Base-by-base conservation (phyloP, 2,888 invertebrate genomes). In the Chymomyza procnemis region DNA sequence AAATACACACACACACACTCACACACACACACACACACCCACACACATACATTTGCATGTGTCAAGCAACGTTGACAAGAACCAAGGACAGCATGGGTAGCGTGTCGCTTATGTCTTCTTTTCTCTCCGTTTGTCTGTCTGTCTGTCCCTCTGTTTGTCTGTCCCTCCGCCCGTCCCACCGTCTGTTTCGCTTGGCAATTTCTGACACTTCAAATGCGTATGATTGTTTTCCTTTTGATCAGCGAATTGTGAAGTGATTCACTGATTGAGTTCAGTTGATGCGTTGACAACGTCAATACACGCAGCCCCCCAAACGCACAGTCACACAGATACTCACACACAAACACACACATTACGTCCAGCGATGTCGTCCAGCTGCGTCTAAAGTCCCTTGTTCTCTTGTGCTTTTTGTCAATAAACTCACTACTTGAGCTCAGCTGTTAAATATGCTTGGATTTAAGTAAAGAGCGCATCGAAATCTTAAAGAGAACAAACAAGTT, bases 171-270 rank as follows among this genome's bases (percentile, higher is more conserved):
- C 6, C 66, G 52, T 47, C 47, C 9, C 12, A 22, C 22, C 3
- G 22, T 41, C 34, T 41, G 12, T 41, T 41, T 41, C 34, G 34
- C 34, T 77, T 76, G 77, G 74, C 86, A 79, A 85, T 87, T 87
- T 84, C 86, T 85, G 87, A 81, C 85, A 87, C 85, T 86, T 80
- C 85, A 87, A 85, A 78, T 85, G 87, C 84, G 84, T 87, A 85
- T 85, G 88, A 88, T 87, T 88, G 85, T 88, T 82, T 78, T 88
- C 82, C 85, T 88, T 88, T 88, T 88, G 87, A 88, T 88, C 88
- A 88, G 83, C 83, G 83, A 86, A 72, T 82, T 87, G 85, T 88
- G 85, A 79, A 88, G 88, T 88, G 87, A 88, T 88, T 83, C 79
- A 74, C 87, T 88, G 84, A 88, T 88, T 88, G 85, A 84, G 84